Percentiles rank a stretch among this genome's conserved stretches.
These are phyloP conservation scores for Campoletis sonorensis DNA, from an alignment of 1,140 invertebrate genomes.

Conservation along the genomic window DNA sequence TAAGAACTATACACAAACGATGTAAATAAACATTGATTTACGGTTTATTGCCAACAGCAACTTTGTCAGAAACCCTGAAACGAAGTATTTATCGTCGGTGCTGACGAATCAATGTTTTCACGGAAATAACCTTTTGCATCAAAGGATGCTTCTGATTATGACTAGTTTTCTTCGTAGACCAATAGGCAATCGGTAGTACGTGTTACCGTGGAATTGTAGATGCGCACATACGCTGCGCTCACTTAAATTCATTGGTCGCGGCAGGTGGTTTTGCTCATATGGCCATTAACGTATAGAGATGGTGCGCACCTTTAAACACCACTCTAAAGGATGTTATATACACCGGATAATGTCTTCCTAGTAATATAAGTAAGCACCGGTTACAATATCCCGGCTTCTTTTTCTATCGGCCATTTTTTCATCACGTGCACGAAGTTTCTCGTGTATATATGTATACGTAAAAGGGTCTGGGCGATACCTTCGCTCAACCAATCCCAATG, in stretches of 20 bases:
- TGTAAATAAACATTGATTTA: too few relatives aligned
- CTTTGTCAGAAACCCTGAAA: too few relatives aligned
- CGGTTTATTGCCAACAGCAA: too few relatives aligned
- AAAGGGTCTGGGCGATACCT: conserved; percentile 6
- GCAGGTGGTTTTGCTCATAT: conserved; percentile 43
- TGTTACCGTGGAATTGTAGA: conserved; percentile 18
- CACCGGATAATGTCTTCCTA: conserved; percentile 61
- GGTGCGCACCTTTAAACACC: conserved; percentile 1
- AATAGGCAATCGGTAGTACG: not conserved
- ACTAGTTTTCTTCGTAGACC: not conserved
- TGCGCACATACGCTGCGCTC: not conserved
- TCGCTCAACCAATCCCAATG: conserved; percentile 44
- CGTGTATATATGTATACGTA: not conserved
- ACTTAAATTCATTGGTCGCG: conserved; percentile 36
- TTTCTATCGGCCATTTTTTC: conserved; percentile 7
- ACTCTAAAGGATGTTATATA: conserved; percentile 30
- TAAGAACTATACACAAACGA: too few relatives aligned
- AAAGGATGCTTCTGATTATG: not conserved
- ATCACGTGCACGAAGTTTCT: not conserved
- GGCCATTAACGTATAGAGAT: conserved; percentile 32
- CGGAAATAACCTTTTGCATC: not conserved
- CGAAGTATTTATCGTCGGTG: too few relatives aligned
- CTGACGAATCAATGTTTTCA: not conserved
- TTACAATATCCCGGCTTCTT: conserved; percentile 46
- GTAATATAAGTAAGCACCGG: conserved; percentile 60